Evolutionary conservation across 1,140 invertebrate species (phyloP).

Genomic region (Popillia japonica): DNA sequence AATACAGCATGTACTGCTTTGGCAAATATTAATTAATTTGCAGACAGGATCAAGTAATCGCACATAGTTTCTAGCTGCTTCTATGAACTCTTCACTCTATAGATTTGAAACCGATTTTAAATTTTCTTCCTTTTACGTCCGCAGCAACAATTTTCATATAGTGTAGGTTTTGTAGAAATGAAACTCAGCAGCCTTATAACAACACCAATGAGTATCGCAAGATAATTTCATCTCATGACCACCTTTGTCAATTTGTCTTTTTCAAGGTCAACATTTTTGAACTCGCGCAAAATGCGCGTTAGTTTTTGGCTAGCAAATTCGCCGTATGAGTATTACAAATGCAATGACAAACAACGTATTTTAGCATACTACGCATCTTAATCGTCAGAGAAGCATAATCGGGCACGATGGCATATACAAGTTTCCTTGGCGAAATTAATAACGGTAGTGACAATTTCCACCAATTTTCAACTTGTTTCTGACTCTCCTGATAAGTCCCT

Average conservation of each 20-base stretch:
- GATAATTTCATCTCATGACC: too few relatives aligned
- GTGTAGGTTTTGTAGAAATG: too few relatives aligned
- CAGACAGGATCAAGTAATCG: constrained; percentile 1
- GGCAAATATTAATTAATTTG: constrained; percentile 37
- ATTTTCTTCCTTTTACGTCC: too few relatives aligned
- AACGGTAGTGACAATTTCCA: not conserved
- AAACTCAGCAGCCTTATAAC: too few relatives aligned
- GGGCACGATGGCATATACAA: not conserved
- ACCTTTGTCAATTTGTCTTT: too few relatives aligned
- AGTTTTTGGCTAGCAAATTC: not conserved
- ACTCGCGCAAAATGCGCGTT: not conserved
- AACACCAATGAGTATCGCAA: too few relatives aligned
- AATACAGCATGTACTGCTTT: constrained; percentile 10
- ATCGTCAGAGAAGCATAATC: not conserved
- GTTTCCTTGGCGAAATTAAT: not conserved
- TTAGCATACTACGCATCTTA: not conserved
- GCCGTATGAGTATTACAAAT: not conserved
- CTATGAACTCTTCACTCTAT: too few relatives aligned
- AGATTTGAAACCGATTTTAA: too few relatives aligned
- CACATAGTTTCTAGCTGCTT: not conserved
- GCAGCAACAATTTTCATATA: too few relatives aligned
- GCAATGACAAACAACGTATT: not conserved
- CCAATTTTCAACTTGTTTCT: not conserved
- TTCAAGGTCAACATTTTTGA: too few relatives aligned
- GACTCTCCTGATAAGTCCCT: not conserved